A percentile compares a stretch with the other conserved stretches of the same genome.
Evolutionary conservation across 2,797 vertebrate genomes (phyloP).

Genomic region (Pseudochirops cupreus): DNA sequence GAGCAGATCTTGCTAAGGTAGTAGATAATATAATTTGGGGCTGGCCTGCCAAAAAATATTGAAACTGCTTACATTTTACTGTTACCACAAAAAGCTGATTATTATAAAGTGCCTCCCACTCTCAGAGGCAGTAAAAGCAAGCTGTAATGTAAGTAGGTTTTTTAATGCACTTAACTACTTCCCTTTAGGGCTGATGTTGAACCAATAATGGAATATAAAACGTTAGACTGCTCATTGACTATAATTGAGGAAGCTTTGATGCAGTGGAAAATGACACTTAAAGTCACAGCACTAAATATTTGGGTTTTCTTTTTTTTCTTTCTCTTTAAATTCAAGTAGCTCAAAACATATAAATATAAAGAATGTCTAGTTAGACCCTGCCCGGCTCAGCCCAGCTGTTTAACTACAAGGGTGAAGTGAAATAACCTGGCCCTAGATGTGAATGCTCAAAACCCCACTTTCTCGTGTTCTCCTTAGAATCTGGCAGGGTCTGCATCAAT

Average conservation of each 20-base stretch:
- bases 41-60: conserved; percentile 19
- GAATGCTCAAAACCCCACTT: background rate
- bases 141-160: background rate
- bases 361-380: background rate
- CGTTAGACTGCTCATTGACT: background rate
- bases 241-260: background rate
- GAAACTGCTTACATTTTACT: conserved; percentile 34
- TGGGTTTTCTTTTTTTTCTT: no score
- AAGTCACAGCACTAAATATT: background rate
- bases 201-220: background rate
- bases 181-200: background rate
- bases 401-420: background rate
- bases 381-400: background rate
- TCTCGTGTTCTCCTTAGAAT: background rate
- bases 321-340: conserved; percentile 20
- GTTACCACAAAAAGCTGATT: conserved; percentile 2
- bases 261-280: background rate
- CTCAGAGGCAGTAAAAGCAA: conserved; percentile 47
- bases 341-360: background rate
- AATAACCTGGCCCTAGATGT: background rate
- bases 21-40: conserved; percentile 21
- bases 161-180: conserved; percentile 1
- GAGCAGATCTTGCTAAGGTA: background rate
- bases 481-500: background rate
- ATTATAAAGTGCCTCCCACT: background rate